A percentile compares a stretch with the other conserved stretches of the same genome.
Conservation (phyloP, 2,888 invertebrate genomes). For the Pseudanteris insignis region DNA sequence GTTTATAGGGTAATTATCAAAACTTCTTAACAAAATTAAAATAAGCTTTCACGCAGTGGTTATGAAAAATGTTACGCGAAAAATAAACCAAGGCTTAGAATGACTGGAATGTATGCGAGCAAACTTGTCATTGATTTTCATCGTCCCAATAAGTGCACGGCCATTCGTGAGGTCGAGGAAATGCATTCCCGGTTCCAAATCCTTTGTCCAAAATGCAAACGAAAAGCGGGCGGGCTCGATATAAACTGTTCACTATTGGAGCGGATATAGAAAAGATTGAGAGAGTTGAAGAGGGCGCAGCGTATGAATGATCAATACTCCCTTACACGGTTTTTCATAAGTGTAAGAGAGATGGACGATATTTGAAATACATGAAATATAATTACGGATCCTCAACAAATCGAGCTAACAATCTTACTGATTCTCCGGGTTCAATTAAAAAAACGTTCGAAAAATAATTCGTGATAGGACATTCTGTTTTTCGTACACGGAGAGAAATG, state of each 20-base stretch:
- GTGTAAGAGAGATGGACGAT: constrained; percentile 57
- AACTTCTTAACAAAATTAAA: too few species aligned
- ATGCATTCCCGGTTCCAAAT: constrained; percentile 22
- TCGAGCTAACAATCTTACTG: too few species aligned
- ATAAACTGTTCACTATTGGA: constrained; percentile 30
- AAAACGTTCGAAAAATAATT: too few species aligned
- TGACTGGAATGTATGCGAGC: constrained; percentile 1
- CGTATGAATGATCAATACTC: constrained; percentile 65
- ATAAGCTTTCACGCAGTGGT: too few species aligned
- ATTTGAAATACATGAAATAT: too few species aligned
- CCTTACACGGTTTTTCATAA: constrained; percentile 56
- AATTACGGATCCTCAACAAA: too few species aligned
- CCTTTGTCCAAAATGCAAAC: constrained; percentile 38
- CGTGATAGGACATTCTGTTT: too few species aligned
- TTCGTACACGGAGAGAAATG: too few species aligned
- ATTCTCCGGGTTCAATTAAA: too few species aligned
- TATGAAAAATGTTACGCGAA: too few species aligned
- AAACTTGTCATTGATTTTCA: constrained; percentile 24
- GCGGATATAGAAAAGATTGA: constrained; percentile 38
- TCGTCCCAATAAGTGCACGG: constrained; percentile 22
- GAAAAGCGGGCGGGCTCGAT: constrained; percentile 35
- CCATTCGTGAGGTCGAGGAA: constrained; percentile 8
- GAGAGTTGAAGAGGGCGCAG: constrained; percentile 54
- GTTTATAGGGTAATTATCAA: too few species aligned
- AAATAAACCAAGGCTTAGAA: too few species aligned